Conservation (phyloP, 2,888 invertebrate species). For the Scotopteryx bipunctaria region DNA sequence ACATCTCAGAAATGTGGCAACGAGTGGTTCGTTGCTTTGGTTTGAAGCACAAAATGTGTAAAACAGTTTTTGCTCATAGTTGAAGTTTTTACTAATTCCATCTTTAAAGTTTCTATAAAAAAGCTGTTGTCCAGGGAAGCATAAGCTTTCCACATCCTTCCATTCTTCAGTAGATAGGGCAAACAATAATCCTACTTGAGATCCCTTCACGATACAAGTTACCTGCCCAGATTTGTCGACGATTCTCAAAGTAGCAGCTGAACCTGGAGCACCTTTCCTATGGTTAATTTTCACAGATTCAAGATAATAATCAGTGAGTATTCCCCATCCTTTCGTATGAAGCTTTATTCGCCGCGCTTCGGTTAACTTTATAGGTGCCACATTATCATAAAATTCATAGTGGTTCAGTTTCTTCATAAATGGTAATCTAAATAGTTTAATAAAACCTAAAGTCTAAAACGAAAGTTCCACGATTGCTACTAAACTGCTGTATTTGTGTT, state of each 20-base stretch:
- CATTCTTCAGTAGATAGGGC: constrained; percentile 63
- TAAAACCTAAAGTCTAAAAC: too few relatives aligned
- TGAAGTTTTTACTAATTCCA: constrained; percentile 61
- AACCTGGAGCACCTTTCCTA: constrained; percentile 46
- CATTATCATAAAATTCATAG: constrained; percentile 49
- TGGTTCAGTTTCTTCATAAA: constrained; percentile 40
- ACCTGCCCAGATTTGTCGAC: constrained; percentile 67
- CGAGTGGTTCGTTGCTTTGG: constrained; percentile 60
- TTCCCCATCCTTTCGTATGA: constrained; percentile 61
- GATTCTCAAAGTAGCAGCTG: constrained; percentile 66
- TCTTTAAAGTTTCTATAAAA: constrained; percentile 75
- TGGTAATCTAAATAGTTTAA: too few relatives aligned
- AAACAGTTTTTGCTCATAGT: constrained; percentile 69
- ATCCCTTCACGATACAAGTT: constrained; percentile 65
- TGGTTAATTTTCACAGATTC: constrained; percentile 74
- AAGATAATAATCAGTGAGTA: constrained; percentile 66
- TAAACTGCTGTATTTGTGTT: too few relatives aligned
- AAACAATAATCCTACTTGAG: constrained; percentile 62
- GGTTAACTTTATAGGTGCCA: constrained; percentile 60
- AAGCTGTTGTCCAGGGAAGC: constrained; percentile 58
- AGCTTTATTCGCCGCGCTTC: constrained; percentile 59
- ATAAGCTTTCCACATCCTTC: constrained; percentile 65
- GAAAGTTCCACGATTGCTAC: too few relatives aligned
- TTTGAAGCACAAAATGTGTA: constrained; percentile 71
- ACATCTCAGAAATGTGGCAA: constrained; percentile 60